Percentiles rank a stretch among this genome's conserved stretches.
Conservation (phyloP, 2,797 vertebrate genomes). For the Malurus splendens region DNA sequence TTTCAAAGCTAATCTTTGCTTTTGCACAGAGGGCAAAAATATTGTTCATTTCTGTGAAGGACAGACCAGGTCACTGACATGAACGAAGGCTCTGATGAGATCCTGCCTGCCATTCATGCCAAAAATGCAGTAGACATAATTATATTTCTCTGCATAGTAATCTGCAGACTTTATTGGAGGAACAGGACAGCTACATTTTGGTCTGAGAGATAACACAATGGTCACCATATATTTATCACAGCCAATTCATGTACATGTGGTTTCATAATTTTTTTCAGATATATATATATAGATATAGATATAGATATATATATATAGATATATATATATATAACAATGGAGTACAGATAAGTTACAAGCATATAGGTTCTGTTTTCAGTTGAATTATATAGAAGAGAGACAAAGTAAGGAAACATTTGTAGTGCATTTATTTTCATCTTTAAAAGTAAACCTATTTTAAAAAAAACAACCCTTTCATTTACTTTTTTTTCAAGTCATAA, state of each 20-base stretch:
- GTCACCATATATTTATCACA: neutral
- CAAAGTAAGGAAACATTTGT: neutral
- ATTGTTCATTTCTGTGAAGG: constrained; percentile 5
- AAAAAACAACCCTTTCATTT: rapidly evolving
- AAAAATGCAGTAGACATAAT: neutral
- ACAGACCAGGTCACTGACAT: neutral
- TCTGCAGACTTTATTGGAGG: neutral
- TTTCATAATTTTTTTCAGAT: neutral
- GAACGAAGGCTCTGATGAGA: neutral
- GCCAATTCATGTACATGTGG: neutral
- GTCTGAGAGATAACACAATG: neutral
- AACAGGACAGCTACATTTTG: neutral
- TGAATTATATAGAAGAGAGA: neutral
- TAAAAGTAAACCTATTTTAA: neutral
- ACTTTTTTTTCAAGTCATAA: neutral
- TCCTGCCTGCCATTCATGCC: neutral
- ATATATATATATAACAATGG: neutral
- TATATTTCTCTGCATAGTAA: neutral
- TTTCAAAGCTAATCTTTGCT: constrained; percentile 5
- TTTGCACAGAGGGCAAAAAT: neutral
- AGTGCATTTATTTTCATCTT: neutral
- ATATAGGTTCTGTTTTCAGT: neutral
- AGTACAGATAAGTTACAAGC: neutral
- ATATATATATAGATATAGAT: neutral
- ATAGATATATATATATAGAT: no score